Evolutionary conservation across 1,140 invertebrate species (phyloP).

Genomic region (Sarcophaga bullata): DNA sequence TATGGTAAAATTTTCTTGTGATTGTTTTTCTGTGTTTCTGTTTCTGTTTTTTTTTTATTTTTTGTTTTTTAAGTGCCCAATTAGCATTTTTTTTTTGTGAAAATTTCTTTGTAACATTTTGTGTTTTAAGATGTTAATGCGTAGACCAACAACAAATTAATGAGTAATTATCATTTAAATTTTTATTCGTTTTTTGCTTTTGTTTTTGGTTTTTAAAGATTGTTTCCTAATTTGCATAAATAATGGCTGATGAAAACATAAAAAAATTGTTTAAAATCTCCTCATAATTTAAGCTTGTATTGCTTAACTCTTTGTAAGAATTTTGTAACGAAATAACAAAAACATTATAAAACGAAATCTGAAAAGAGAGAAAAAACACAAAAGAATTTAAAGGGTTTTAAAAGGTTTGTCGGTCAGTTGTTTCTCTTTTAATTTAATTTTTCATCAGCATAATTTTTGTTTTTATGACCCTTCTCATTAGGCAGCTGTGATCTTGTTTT

Average conservation of each 20-base stretch:
- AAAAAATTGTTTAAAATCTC: background rate
- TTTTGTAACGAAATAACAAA: background rate
- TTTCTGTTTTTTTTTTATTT: too few species aligned
- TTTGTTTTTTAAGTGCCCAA: too few species aligned
- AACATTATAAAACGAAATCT: background rate
- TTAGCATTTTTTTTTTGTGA: too few species aligned
- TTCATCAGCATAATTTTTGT: background rate
- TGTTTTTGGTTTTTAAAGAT: background rate
- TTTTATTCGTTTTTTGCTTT: too few species aligned
- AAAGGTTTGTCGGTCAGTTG: constrained; percentile 12
- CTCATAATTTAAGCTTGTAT: background rate
- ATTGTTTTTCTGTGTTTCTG: too few species aligned
- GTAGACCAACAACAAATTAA: constrained; percentile 13
- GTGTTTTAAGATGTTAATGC: background rate
- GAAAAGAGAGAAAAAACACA: too few species aligned
- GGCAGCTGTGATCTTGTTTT: background rate
- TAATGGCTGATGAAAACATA: constrained; percentile 2
- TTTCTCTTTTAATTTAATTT: background rate
- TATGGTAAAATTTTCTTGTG: too few species aligned
- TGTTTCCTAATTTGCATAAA: constrained; percentile 14
- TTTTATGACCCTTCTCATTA: constrained; percentile 21
- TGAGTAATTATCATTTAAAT: background rate
- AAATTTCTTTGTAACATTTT: background rate
- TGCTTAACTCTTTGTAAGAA: background rate
- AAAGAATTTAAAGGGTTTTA: background rate